Conservation (phyloP, 2,888 invertebrate species). For the Lysandra coridon region DNA sequence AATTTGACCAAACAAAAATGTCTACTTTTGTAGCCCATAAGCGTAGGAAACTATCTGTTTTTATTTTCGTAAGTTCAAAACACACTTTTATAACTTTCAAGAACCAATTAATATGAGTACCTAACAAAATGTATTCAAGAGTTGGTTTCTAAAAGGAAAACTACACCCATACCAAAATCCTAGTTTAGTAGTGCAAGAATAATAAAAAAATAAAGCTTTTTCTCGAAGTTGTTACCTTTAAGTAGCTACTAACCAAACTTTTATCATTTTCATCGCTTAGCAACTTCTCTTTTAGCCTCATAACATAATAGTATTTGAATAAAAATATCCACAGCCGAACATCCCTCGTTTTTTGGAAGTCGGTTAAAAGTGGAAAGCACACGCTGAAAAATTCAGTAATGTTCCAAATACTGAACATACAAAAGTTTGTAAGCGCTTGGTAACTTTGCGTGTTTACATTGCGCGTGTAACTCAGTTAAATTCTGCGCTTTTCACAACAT, state of each 20-base stretch:
- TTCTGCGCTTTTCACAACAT: conserved; percentile 8
- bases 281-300: neutral
- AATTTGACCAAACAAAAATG: neutral
- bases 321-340: neutral
- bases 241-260: neutral
- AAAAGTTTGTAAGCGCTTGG: conserved; percentile 32
- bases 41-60: no score
- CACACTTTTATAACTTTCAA: neutral
- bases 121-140: neutral
- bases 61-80: no score
- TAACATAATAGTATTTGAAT: conserved; percentile 6
- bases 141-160: neutral
- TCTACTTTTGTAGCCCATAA: neutral
- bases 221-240: neutral
- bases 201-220: neutral
- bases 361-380: neutral
- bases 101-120: neutral
- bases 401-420: conserved; percentile 12
- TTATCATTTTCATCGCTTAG: neutral
- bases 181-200: neutral
- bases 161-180: neutral
- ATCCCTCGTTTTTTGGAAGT: no score
- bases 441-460: conserved; percentile 27
- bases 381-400: conserved; percentile 22
- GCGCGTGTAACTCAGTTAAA: neutral